Base-by-base conservation (phyloP, 2,888 invertebrate species). In the Crocallis elinguaria region DNA sequence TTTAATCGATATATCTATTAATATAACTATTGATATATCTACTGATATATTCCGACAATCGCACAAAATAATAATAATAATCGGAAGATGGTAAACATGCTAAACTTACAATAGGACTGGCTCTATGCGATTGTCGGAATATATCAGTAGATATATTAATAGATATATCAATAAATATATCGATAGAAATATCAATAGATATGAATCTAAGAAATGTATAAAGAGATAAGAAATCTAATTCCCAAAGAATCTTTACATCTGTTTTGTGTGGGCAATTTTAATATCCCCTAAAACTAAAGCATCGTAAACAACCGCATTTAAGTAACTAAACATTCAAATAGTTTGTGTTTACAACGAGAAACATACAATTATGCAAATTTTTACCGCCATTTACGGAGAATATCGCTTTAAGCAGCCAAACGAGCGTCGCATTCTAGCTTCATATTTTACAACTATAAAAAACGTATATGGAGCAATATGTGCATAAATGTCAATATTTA, bases 391-490 rank as follows among this genome's bases (percentile, higher is more conserved):
- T 86, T 86, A 86, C 82, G 75, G 78, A 77, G 75, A 70, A 76
- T 79, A 80, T 79, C 67, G 75, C 75, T 77, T 83, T 84, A 78
- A 83, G 80, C 53, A 81, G 74, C 67, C 72, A 73, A 75, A 84
- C 77, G 75, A 79, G 79, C 72, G 79, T 70, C 74, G 74, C 72
- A 73, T 72, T 79, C 80, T 80, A 85, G 82, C 81, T 85, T 89
- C 86, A 89, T 89, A 91, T 89, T 89, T 90, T 86, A 91, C 87
- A 84, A 78, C 75, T 69, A 84, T 89, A 90, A 91, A 88, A 88
- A 88, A 79, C 88, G 72, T 87, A 90, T 89, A 89, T 89, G 89
- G 91, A 90, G 88, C 88, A 90, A 88, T 88, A 88, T 88, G 88
- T 89, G 88, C 88, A 88, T 89, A 89, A 90, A 88, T 86, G 89